These are phyloP conservation scores for Aleiodes sp. DNA, from an alignment of 1,140 invertebrate genomes.

Conservation along the genomic window DNA sequence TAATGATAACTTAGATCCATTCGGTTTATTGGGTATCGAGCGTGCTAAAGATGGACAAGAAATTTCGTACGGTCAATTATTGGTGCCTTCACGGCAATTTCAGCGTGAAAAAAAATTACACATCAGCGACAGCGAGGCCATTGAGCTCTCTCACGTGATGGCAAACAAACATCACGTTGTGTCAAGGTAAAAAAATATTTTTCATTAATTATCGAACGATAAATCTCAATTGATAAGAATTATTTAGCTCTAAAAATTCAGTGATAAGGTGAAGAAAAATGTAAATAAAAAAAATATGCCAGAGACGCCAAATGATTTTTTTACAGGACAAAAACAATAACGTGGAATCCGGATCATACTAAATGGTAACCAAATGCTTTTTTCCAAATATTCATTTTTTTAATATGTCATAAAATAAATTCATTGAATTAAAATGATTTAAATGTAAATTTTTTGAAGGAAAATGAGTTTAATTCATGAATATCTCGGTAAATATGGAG, in stretches of 20 bases:
- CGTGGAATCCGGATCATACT: constrained; percentile 79
- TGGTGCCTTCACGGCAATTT: constrained; percentile 78
- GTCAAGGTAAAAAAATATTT: constrained; percentile 71
- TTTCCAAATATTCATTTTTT: no score
- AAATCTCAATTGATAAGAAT: neutral
- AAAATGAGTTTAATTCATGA: no score
- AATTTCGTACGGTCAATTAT: constrained; percentile 86
- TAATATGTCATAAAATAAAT: no score
- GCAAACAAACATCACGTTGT: constrained; percentile 70
- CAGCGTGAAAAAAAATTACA: constrained; percentile 63
- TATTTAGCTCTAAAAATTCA: neutral
- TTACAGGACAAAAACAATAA: constrained; percentile 87
- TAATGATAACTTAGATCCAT: constrained; percentile 85
- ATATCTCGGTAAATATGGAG: no score
- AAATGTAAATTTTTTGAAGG: no score
- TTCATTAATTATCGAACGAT: neutral
- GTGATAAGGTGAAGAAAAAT: neutral
- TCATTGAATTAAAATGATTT: no score
- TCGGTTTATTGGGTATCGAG: constrained; percentile 84
- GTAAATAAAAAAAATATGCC: constrained; percentile 3
- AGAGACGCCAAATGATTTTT: constrained; percentile 49
- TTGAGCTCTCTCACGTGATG: constrained; percentile 62
- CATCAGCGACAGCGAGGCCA: constrained; percentile 67
- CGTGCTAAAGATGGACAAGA: constrained; percentile 86
- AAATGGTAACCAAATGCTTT: constrained; percentile 71